Percentiles rank a stretch among this genome's conserved stretches.
phyloP scores from a whole-genome alignment of 2,888 invertebrate species.

The Timandra comae region DNA sequence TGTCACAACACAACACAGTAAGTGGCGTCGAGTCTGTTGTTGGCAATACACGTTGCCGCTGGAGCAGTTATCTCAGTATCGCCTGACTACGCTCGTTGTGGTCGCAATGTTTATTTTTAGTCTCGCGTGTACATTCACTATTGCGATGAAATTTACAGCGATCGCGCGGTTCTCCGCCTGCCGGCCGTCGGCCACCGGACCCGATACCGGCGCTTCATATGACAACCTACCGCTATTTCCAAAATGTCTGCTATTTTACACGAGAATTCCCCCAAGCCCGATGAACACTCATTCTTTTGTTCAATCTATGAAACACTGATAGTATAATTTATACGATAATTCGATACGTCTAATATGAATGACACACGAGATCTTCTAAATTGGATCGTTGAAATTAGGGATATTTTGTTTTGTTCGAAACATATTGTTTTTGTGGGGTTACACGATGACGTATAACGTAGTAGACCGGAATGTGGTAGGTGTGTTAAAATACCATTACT shows the following conservation, averaged over 20 bases:
- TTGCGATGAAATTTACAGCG: conserved; percentile 68
- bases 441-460: conserved; percentile 38
- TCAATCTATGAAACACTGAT: conserved; percentile 41
- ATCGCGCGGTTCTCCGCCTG: conserved; percentile 45
- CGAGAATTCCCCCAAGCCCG: conserved; percentile 52
- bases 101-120: conserved; percentile 69
- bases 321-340: conserved; percentile 52
- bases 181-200: conserved; percentile 50
- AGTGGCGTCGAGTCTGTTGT: conserved; percentile 32
- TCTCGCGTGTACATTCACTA: conserved; percentile 62
- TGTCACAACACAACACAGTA: conserved; percentile 47
- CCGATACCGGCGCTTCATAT: conserved; percentile 58
- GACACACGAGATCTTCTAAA: too few relatives aligned
- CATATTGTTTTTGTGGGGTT: too few relatives aligned
- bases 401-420: too few relatives aligned
- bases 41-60: conserved; percentile 44
- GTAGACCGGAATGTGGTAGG: conserved; percentile 52
- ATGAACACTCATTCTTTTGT: conserved; percentile 61
- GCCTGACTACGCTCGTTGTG: conserved; percentile 61
- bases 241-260: conserved; percentile 66
- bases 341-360: too few relatives aligned
- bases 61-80: conserved; percentile 63
- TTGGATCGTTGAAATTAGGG: too few relatives aligned
- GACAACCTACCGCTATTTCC: conserved; percentile 65
- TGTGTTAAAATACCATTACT: conserved; percentile 66